phyloP scores from a whole-genome alignment of 1,140 invertebrate genomes.

The Drosophila tropicalis region DNA sequence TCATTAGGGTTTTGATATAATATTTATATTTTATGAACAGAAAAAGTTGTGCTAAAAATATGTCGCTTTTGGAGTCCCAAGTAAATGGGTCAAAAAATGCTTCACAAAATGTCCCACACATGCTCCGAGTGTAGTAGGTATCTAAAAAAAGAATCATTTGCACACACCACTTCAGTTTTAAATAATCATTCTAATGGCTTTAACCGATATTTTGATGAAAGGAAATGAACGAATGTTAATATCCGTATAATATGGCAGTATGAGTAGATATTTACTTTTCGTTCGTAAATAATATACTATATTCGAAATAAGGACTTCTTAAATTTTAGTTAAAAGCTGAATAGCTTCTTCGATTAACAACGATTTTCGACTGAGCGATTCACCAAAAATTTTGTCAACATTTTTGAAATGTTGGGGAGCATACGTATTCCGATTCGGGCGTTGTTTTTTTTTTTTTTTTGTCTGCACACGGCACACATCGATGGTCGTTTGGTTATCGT shows the following conservation, averaged over 20 bases:
- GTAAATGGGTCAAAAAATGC: conserved; percentile 59
- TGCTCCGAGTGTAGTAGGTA: background rate
- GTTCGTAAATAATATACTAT: conserved; percentile 73
- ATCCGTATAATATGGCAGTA: background rate
- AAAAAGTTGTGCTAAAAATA: conserved; percentile 6
- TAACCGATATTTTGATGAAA: conserved; percentile 51
- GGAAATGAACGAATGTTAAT: background rate
- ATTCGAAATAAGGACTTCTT: conserved; percentile 49
- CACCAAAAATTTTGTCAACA: conserved; percentile 56
- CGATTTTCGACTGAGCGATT: conserved; percentile 78
- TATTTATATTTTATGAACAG: background rate
- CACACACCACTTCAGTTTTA: conserved; percentile 42
- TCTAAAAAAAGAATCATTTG: conserved; percentile 54
- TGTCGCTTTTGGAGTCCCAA: conserved; percentile 12
- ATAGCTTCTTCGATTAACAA: conserved; percentile 74
- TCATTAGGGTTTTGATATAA: background rate
- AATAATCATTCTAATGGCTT: conserved; percentile 20
- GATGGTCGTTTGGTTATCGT: conserved; percentile 13
- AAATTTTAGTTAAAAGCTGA: conserved; percentile 61
- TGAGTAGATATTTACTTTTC: conserved; percentile 68
- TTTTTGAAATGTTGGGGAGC: conserved; percentile 37
- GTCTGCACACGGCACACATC: conserved; percentile 74
- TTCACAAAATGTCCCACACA: conserved; percentile 61
- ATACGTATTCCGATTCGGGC: conserved; percentile 38
- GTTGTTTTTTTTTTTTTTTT: conserved; percentile 32